Evolutionary conservation across 2,113 vertebrate species (phyloP).

Genomic region (Polypterus bichir): DNA sequence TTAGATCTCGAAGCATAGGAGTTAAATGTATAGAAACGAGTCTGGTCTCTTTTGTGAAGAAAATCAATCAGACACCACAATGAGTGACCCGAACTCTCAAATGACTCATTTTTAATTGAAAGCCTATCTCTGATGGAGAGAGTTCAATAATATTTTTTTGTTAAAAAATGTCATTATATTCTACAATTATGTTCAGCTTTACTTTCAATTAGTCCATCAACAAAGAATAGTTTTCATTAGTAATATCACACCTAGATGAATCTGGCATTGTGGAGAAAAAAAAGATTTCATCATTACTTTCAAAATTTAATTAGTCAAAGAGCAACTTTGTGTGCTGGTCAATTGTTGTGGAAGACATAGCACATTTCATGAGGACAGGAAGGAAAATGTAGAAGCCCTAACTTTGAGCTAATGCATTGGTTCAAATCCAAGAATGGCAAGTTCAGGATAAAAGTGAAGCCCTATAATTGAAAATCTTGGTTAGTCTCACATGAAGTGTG

Average conservation of each 20-base stretch:
- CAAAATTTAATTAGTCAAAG: neutral
- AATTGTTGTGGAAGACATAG: neutral
- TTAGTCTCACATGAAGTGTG: too few relatives aligned
- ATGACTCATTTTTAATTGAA: neutral
- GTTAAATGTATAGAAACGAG: too few relatives aligned
- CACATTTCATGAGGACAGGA: too few relatives aligned
- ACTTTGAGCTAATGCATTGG: too few relatives aligned
- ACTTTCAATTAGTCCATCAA: neutral
- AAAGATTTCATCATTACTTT: neutral
- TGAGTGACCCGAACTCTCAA: neutral
- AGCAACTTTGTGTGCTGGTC: neutral
- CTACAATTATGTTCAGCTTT: slow-evolving; percentile 2
- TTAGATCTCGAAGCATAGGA: too few relatives aligned
- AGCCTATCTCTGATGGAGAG: neutral
- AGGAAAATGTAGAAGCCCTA: too few relatives aligned
- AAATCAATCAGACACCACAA: neutral
- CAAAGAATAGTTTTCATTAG: neutral
- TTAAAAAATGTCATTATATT: neutral
- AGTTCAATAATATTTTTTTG: slow-evolving; percentile 1
- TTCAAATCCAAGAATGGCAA: too few relatives aligned
- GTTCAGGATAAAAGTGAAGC: too few relatives aligned
- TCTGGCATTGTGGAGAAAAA: neutral
- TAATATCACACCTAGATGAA: neutral
- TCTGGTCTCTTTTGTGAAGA: too few relatives aligned
- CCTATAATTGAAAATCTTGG: too few relatives aligned